Conservation (phyloP, 2,113 vertebrate genomes). For the Turdus rufiventris region DNA sequence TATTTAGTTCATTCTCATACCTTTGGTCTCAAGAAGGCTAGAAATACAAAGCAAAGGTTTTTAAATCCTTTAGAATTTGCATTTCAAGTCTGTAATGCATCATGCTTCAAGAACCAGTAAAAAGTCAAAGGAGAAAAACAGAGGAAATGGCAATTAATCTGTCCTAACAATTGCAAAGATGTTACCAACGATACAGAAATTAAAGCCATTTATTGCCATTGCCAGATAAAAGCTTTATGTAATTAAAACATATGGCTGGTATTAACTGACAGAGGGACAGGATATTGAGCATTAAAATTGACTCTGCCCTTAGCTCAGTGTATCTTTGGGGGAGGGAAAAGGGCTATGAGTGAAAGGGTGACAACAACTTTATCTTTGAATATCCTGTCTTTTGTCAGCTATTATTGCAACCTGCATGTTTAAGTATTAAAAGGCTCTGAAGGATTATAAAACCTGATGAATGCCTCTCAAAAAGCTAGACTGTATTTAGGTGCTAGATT, state of each 20-base stretch:
- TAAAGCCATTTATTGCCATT: conserved; percentile 29
- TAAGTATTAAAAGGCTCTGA: not conserved
- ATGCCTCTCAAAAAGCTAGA: not conserved
- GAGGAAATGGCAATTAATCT: not conserved
- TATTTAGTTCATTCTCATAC: not conserved
- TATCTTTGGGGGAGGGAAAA: not conserved
- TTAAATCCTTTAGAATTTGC: not conserved
- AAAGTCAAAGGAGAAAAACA: not conserved
- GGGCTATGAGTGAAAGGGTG: not conserved
- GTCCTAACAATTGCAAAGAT: conserved; percentile 10
- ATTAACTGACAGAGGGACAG: conserved; percentile 10
- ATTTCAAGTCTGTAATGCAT: not conserved
- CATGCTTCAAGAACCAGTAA: not conserved
- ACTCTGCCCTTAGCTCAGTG: not conserved
- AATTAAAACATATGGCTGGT: conserved; percentile 37
- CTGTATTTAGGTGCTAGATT: not conserved
- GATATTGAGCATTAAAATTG: conserved; percentile 42
- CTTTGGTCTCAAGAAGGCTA: not conserved
- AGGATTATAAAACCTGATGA: not conserved
- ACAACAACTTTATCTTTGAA: not conserved
- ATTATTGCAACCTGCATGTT: not conserved
- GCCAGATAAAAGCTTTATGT: conserved; percentile 6
- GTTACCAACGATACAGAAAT: not conserved
- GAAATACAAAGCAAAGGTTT: not conserved
- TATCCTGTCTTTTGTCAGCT: conserved; percentile 16